A percentile compares a stretch with the other conserved stretches of the same genome.
These are phyloP conservation scores for Drosophila flavopinicola DNA, from an alignment of 2,888 invertebrate species.

Conservation along the genomic window DNA sequence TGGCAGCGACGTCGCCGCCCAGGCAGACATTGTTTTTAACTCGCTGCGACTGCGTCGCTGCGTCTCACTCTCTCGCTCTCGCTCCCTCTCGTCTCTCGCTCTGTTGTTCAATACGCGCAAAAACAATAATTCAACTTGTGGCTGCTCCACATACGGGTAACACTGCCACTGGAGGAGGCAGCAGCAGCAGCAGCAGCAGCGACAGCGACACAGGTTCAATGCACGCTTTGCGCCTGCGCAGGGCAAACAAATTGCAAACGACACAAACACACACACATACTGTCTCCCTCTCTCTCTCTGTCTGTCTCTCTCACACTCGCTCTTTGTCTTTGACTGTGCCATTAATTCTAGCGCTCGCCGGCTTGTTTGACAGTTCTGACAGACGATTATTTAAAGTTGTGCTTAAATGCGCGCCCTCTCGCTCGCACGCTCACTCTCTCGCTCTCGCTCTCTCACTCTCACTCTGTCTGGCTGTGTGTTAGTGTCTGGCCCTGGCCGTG, in stretches of 20 bases:
- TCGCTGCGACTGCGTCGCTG: slow-evolving; percentile 69
- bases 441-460: slow-evolving; percentile 6
- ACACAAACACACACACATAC: slow-evolving; percentile 32
- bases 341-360: slow-evolving; percentile 85
- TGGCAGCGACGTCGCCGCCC: slow-evolving; percentile 54
- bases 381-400: slow-evolving; percentile 85
- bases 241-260: slow-evolving; percentile 70
- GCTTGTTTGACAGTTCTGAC: slow-evolving; percentile 85
- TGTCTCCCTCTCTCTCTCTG: slow-evolving; percentile 4
- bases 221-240: slow-evolving; percentile 80
- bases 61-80: slow-evolving; percentile 9
- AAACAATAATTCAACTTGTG: slow-evolving; percentile 77
- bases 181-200: too few relatives aligned
- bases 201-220: slow-evolving; percentile 66
- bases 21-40: slow-evolving; percentile 76
- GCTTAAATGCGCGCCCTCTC: slow-evolving; percentile 74
- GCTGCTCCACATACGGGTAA: slow-evolving; percentile 71
- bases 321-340: slow-evolving; percentile 60
- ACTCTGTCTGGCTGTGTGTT: slow-evolving; percentile 9
- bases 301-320: slow-evolving; percentile 15
- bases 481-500: slow-evolving; percentile 48
- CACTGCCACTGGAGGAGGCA: slow-evolving; percentile 15
- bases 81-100: not conserved
- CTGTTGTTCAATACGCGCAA: slow-evolving; percentile 45
- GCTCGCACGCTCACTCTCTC: slow-evolving; percentile 10